Evolutionary conservation across 2,797 vertebrate genomes (phyloP), one percentile per base, ranked within the genome.

Genomic region (Phataginus tricuspis): DNA sequence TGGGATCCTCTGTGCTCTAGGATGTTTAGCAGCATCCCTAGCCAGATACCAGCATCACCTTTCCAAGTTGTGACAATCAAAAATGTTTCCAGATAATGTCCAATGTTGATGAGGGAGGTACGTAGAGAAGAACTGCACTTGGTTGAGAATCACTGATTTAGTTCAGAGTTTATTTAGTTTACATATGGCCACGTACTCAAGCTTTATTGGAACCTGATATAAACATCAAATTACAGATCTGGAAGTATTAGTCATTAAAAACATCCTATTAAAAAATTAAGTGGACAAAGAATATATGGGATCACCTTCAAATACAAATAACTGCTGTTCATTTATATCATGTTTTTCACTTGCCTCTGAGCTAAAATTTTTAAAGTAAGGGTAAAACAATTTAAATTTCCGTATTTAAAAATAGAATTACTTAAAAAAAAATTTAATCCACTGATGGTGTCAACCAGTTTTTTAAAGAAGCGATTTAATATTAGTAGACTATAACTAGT

Each of bases 231-330:
- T 83, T 59, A 90, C 10, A 87, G 29, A 84, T 69, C 27, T 90
- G n/a, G 86, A 95, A 84, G 29, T 88, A 91, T 64, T 71, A 90
- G 69, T 94, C 63, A 93, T 14, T 85, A 95, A 95, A 92, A 84
- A 88, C 23, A 91, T 9, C 15, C 82, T 18, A 78, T 51, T 94
- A 63, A 94, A 95, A 93, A 88, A 39, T 39, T 51, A 92, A 86
- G 9, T 31, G 69, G 31, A 86, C 71, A 84, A 82, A 59, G 34
- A 94, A 77, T 34, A 92, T 68, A 74, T 5, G 12, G 57, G 64
- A 74, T 91, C 64, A 91, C n/a, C 34, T 91, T 96, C 66, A 86
- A 8, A 51, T 57, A 92, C 75, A 88, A 95, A 92, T 53, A 94
- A 93, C 1, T 74, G 31, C 61, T 2, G 3, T 69, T 90, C 87